Evolutionary conservation across 2,888 invertebrate genomes (phyloP), one percentile per base, ranked within the genome.

Genomic region (Ornithoptera priamus): DNA sequence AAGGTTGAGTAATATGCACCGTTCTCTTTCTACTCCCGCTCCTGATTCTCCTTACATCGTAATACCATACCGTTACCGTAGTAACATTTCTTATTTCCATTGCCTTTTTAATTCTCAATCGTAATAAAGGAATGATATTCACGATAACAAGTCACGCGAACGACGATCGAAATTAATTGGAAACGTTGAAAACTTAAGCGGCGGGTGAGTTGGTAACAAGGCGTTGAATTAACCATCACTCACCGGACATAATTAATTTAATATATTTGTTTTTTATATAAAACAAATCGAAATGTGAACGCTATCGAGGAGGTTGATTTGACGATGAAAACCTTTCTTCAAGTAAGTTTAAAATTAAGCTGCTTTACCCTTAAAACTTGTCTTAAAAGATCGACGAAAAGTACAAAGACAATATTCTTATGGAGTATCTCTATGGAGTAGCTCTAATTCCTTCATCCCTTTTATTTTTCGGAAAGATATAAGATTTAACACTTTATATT

Each of bases 101-200:
- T 39, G 7, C 39, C 39, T 8, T 39, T 39, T 39, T 10, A 39
- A 1, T 39, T 39, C 39, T 7, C 39, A 8, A 8, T 39, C 10
- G 39, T 7, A 39, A 39, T 39, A 39, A 39, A 39, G 39, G 7
- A 39, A 39, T 39, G 39, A 46, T 20, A 15, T n/a, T 60, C 17
- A 42, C 62, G 46, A n/a, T 53, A 18, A 18, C 53, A 53, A 53
- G 15, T 53, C 53, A 53, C n/a, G 18, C 17, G 53, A 17, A 39
- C 60, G 60, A 24, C 17, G 39, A 6, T 46, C 7, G 46, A 58
- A 66, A 66, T 66, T 66, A 66, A 66, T 66, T 66, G 59, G 60
- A 65, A 66, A 66, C 42, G 50, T 30, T 66, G 46, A 60, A 18
- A 46, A 36, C 59, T 50, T 4, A 20, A 24, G 46, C 39, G 53